A percentile compares a stretch with the other conserved stretches of the same genome.
Evolutionary conservation across 2,797 vertebrate genomes (phyloP).

Genomic region (Dermochelys coriacea): DNA sequence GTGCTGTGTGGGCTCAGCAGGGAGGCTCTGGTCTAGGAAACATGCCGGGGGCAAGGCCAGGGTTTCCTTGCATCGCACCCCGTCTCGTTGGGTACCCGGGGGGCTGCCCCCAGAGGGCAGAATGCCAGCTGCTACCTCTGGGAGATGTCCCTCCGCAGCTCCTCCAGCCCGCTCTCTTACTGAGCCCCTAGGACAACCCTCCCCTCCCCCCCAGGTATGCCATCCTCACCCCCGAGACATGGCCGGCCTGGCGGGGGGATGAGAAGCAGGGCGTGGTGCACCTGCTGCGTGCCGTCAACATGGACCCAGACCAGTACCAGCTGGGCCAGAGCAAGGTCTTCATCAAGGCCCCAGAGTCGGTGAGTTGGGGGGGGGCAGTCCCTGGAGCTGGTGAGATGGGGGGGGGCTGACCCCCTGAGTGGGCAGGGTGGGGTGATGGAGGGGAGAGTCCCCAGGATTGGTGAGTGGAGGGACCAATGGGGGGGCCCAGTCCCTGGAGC

Average conservation of each 20-base stretch:
- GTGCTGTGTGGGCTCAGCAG: not conserved
- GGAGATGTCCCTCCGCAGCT: no score
- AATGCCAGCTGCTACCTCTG: not conserved
- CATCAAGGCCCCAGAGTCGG: slow-evolving; percentile 90
- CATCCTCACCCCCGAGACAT: slow-evolving; percentile 86
- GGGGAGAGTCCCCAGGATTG: no score
- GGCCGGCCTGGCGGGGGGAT: slow-evolving; percentile 85
- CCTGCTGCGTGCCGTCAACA: slow-evolving; percentile 85
- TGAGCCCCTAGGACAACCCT: no score
- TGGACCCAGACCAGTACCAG: slow-evolving; percentile 90
- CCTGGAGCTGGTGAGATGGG: no score
- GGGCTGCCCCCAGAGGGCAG: not conserved
- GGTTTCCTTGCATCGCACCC: no score
- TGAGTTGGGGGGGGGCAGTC: slow-evolving; percentile 44
- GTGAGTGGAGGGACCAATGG: no score
- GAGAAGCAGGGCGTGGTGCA: slow-evolving; percentile 85
- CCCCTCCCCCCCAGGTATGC: slow-evolving; percentile 81
- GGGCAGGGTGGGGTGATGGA: no score
- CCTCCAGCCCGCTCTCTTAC: not conserved
- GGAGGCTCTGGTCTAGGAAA: not conserved
- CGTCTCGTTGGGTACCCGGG: no score
- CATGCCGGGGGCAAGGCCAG: no score
- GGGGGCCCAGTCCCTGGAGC: no score
- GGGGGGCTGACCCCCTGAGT: no score
- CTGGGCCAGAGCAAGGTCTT: slow-evolving; percentile 87